A percentile compares a stretch with the other conserved stretches of the same genome.
These are phyloP conservation scores for Trachelus tabidus DNA, from an alignment of 2,888 invertebrate genomes.

Conservation along the genomic window DNA sequence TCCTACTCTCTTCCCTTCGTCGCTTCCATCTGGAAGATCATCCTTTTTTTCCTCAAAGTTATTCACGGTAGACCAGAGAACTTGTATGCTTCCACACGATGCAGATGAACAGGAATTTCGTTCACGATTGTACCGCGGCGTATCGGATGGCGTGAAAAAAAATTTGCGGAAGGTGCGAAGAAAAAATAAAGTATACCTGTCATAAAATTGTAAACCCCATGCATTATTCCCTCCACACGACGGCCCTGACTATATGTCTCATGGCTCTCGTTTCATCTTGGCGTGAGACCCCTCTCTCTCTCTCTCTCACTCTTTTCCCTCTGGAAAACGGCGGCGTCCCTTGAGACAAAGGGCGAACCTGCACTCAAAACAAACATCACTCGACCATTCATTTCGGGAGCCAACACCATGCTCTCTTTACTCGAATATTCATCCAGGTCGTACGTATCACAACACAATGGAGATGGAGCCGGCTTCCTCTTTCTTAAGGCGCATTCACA, in stretches of 20 bases:
- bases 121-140: background rate
- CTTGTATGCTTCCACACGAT: background rate
- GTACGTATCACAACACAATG: conserved; percentile 40
- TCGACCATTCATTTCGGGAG: conserved; percentile 43
- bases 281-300: background rate
- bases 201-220: background rate
- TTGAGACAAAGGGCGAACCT: conserved; percentile 60
- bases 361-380: conserved; percentile 63
- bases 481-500: conserved; percentile 51
- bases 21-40: background rate
- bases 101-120: background rate
- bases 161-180: conserved; percentile 24
- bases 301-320: background rate
- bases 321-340: conserved; percentile 39
- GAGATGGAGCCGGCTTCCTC: conserved; percentile 43
- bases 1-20: background rate
- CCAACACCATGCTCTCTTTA: background rate
- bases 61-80: background rate
- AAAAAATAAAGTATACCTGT: conserved; percentile 26
- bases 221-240: background rate
- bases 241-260: background rate
- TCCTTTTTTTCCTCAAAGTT: background rate
- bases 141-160: background rate
- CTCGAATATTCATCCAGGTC: conserved; percentile 5
- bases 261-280: background rate